Conservation (phyloP, 1,140 invertebrate species). For the Diachasmimorpha longicaudata region DNA sequence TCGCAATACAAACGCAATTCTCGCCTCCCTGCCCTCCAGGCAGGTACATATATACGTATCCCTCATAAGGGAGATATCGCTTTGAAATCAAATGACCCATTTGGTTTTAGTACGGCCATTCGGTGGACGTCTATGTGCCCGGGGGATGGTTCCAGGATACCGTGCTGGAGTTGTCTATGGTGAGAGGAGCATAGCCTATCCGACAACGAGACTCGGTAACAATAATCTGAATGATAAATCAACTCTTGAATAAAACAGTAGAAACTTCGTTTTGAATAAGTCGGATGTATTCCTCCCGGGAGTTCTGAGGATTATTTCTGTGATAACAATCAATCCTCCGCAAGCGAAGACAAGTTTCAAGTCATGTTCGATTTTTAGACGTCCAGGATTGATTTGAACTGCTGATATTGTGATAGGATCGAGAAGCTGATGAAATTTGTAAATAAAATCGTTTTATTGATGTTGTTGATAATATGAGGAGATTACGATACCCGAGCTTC, state of each 20-base stretch:
- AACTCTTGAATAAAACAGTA: constrained; percentile 20
- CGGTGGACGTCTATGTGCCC: constrained; percentile 55
- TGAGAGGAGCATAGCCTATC: constrained; percentile 2
- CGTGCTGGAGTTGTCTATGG: constrained; percentile 18
- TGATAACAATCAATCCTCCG: not conserved
- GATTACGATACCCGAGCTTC: not conserved
- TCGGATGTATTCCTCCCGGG: not conserved
- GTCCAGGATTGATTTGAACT: not conserved
- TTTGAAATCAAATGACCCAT: constrained; percentile 62
- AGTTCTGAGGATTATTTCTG: not conserved
- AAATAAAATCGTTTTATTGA: not conserved
- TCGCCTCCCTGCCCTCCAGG: constrained; percentile 41
- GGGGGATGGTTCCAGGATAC: constrained; percentile 33
- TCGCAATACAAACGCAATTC: constrained; percentile 40
- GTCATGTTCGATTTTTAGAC: not conserved
- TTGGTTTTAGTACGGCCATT: constrained; percentile 59
- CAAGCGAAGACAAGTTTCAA: not conserved
- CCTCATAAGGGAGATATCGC: constrained; percentile 60
- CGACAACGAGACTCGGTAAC: constrained; percentile 26
- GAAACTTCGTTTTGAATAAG: not conserved
- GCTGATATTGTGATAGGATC: not conserved
- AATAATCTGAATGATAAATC: constrained; percentile 25
- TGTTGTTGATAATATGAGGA: no score
- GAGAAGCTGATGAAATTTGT: not conserved
- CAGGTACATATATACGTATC: constrained; percentile 52